These are phyloP conservation scores for Noctua pronuba DNA, from an alignment of 2,888 invertebrate genomes.

Conservation along the genomic window DNA sequence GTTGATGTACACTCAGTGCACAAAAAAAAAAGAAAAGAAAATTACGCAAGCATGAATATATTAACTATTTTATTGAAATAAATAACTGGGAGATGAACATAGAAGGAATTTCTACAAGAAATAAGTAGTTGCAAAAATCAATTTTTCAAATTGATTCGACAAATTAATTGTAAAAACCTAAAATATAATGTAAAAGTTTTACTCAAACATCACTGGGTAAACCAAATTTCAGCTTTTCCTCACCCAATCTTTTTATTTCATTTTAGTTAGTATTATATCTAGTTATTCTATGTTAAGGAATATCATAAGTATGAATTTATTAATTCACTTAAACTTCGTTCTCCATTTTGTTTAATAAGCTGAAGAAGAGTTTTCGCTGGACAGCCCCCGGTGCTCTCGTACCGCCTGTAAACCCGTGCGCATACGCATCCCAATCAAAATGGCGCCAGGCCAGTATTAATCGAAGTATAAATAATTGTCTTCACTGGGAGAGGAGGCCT, in stretches of 20 bases:
- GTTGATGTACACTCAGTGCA: conserved; percentile 65
- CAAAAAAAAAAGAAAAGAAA: not conserved
- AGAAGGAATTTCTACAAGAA: not conserved
- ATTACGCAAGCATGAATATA: not conserved
- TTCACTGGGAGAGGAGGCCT: not conserved
- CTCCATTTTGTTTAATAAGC: not conserved
- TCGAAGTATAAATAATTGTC: conserved; percentile 5
- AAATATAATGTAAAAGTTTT: conserved; percentile 9
- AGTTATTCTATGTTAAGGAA: no score
- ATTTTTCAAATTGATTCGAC: not conserved
- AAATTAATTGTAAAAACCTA: conserved; percentile 10
- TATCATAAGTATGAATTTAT: not conserved
- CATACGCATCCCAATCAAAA: conserved; percentile 13
- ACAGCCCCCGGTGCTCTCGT: not conserved
- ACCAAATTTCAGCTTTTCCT: not conserved
- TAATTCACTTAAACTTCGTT: not conserved
- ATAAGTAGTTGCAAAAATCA: conserved; percentile 11
- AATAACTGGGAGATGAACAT: conserved; percentile 7
- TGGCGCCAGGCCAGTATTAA: conserved; percentile 33
- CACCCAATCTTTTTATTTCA: not conserved
- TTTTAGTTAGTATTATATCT: no score
- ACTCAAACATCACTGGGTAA: not conserved
- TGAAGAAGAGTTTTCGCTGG: not conserved
- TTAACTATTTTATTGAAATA: conserved; percentile 19
- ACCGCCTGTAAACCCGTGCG: not conserved